Evolutionary conservation across 1,140 invertebrate genomes (phyloP).

Genomic region (Zaprionus tsacasi): DNA sequence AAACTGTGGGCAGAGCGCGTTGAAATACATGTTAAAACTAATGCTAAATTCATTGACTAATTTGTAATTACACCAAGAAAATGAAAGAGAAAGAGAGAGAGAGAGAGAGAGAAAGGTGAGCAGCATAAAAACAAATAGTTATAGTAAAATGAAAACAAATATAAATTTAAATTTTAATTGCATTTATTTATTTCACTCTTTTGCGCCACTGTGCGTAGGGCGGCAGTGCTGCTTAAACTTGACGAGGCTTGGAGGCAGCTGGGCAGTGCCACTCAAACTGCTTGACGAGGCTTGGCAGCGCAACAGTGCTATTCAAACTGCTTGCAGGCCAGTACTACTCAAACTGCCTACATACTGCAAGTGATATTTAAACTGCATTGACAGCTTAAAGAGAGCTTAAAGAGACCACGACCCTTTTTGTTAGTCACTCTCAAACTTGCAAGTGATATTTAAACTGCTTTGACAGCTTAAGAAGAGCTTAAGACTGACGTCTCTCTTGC

Average conservation of each 20-base stretch:
- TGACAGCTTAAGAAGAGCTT: too few relatives aligned
- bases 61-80: neutral
- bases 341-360: conserved; percentile 2
- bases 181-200: neutral
- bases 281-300: neutral
- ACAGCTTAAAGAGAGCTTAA: too few relatives aligned
- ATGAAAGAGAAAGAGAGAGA: conserved; percentile 14
- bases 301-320: conserved; percentile 7
- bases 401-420: too few relatives aligned
- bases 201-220: neutral
- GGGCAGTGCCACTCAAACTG: conserved; percentile 8
- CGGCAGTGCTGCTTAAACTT: neutral
- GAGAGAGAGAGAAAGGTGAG: conserved; percentile 18
- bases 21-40: neutral
- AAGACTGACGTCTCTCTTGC: too few relatives aligned
- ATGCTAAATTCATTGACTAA: conserved; percentile 2
- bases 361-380: neutral
- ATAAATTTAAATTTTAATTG: conserved; percentile 37
- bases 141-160: conserved; percentile 55
- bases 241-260: neutral
- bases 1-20: neutral
- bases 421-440: too few relatives aligned
- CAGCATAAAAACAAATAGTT: conserved; percentile 53
- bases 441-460: too few relatives aligned
- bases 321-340: neutral